Evolutionary conservation across 23 tunicate species (phyloP).

Genomic region (Trididemnum clinides): DNA sequence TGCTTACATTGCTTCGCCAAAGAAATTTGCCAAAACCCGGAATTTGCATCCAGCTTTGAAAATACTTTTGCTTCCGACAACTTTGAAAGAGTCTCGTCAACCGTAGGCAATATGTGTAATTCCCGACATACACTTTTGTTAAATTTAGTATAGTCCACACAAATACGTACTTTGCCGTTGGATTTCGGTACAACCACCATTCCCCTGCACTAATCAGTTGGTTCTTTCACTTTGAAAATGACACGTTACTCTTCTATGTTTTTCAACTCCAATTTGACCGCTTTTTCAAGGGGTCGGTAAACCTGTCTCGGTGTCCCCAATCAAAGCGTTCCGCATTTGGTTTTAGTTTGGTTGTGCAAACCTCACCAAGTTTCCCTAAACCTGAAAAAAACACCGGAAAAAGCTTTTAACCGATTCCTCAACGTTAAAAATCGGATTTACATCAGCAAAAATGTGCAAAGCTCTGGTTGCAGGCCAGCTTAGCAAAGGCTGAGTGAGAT

Average conservation of each 20-base stretch:
- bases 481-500: slow-evolving; percentile 5
- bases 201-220: slow-evolving; percentile 46
- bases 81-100: slow-evolving; percentile 33
- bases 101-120: slow-evolving; percentile 42
- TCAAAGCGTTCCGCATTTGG: slow-evolving; percentile 37
- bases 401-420: neutral
- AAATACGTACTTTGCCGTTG: slow-evolving; percentile 40
- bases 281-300: slow-evolving; percentile 22
- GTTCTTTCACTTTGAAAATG: slow-evolving; percentile 25
- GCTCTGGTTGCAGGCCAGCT: slow-evolving; percentile 34
- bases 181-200: slow-evolving; percentile 49
- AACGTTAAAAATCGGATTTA: neutral
- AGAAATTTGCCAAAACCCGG: slow-evolving; percentile 63
- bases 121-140: slow-evolving; percentile 34
- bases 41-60: slow-evolving; percentile 57
- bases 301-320: slow-evolving; percentile 33
- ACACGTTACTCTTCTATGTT: slow-evolving; percentile 36
- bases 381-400: slow-evolving; percentile 32
- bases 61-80: slow-evolving; percentile 19
- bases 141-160: slow-evolving; percentile 44
- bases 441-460: neutral
- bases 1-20: slow-evolving; percentile 8
- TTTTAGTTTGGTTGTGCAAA: slow-evolving; percentile 1
- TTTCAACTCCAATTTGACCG: neutral
- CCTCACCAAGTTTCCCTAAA: slow-evolving; percentile 23